phyloP scores from a whole-genome alignment of 2,113 vertebrate genomes.

The Emberiza fucata region DNA sequence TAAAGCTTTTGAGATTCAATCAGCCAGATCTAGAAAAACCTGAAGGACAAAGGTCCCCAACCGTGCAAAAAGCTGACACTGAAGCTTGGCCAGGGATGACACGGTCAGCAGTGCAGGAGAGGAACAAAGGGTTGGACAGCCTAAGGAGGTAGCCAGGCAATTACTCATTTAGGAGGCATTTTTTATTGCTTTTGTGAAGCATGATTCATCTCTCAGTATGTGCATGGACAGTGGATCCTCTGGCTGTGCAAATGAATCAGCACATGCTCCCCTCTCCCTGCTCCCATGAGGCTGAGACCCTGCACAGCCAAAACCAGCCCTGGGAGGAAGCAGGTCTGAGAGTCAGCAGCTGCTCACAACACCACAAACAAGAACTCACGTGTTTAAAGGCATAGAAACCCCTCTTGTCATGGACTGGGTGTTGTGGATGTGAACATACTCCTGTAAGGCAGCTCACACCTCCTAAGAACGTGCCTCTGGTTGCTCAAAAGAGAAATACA shows the following conservation, averaged over 20 bases:
- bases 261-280: not conserved
- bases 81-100: not conserved
- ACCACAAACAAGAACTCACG: not conserved
- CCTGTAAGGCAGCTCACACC: not conserved
- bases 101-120: not conserved
- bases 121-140: not conserved
- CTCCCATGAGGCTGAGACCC: not conserved
- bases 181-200: slow-evolving; percentile 8
- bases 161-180: slow-evolving; percentile 2
- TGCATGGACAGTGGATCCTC: not conserved
- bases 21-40: not conserved
- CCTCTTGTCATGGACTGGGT: not conserved
- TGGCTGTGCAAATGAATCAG: slow-evolving; percentile 13
- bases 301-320: not conserved
- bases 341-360: not conserved
- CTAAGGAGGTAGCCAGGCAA: not conserved
- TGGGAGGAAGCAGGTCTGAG: not conserved
- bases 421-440: not conserved
- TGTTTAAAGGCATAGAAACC: not conserved
- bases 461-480: not conserved
- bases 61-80: not conserved
- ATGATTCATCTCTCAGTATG: slow-evolving; percentile 19
- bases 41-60: not conserved
- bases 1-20: not conserved
- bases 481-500: not conserved